Evolutionary conservation across 2,113 vertebrate genomes (phyloP).

Genomic region (Parotia lawesii): DNA sequence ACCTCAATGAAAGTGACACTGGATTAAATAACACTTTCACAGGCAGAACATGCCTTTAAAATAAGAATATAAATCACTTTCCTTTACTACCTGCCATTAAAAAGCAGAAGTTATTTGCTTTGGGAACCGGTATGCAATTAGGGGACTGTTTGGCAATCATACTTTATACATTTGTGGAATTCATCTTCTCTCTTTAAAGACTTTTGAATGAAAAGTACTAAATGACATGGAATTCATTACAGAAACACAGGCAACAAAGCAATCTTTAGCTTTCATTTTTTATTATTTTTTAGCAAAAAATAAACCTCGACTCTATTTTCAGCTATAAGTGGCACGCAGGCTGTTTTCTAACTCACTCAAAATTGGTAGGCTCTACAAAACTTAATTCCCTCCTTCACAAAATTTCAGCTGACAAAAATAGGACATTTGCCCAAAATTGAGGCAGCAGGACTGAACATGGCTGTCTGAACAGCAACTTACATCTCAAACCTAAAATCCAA

Average conservation of each 20-base stretch:
- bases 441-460: background rate
- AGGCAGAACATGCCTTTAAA: background rate
- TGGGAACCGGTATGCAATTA: background rate
- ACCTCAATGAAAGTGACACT: background rate
- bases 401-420: background rate
- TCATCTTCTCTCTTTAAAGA: background rate
- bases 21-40: background rate
- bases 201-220: background rate
- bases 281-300: background rate
- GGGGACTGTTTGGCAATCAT: background rate
- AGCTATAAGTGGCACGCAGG: background rate
- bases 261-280: background rate
- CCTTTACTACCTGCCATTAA: background rate
- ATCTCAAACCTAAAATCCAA: background rate
- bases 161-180: background rate
- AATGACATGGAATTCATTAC: background rate
- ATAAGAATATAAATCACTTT: background rate
- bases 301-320: background rate
- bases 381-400: background rate
- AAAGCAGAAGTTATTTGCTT: background rate
- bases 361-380: background rate
- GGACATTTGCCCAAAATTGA: background rate
- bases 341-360: background rate
- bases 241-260: background rate
- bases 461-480: background rate